Base-by-base conservation (phyloP, 2,113 vertebrate genomes). In the Nanger granti region DNA sequence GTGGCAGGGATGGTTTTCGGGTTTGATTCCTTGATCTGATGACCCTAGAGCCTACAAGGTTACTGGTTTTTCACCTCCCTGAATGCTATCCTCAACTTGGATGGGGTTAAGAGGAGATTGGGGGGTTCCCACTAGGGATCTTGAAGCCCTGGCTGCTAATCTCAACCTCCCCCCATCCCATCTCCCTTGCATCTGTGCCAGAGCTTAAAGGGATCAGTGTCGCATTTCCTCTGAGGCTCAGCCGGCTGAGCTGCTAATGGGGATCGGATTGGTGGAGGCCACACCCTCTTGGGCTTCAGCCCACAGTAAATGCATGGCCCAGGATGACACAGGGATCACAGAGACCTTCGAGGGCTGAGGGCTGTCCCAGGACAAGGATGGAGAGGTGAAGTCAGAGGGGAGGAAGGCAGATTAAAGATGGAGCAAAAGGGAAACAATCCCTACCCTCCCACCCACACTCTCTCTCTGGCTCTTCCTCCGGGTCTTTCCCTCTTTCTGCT, bases 241-340 rank as follows among this genome's bases (percentile, higher is more conserved):
- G 97, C 97, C 8, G 52, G 89, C 96, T 98, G 62, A 98, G 96
- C 97, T 4, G n/a, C 60, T 98, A 97, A 98, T 97, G 82, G 92
- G 95, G 96, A 98, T 97, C 85, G 7, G 97, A 96, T 89, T 92
- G 94, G 92, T 76, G 60, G 86, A 87, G 73, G 80, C 88, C 92
- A 85, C 97, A 97, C 87, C 93, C 37, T 31, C 79, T 66, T 73
- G 8, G 85, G 69, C 57, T 37, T 92, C n/a, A 34, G 66, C 47
- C 89, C 4, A 5, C 8, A 14, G 29, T 47, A 37, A 64, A 52
- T 26, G 47, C 15, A 8, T 29, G 89, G 88, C 85, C 95, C 47
- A 49, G 66, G 59, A 49, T 47, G 83, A 87, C 66, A 8, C 6
- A 2, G 17, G 60, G 49, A 59, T 59, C 31, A 11, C 11, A 76